A percentile compares a stretch with the other conserved stretches of the same genome.
Conservation (phyloP, 2,113 vertebrate species). For the Edolisoma coerulescens region DNA sequence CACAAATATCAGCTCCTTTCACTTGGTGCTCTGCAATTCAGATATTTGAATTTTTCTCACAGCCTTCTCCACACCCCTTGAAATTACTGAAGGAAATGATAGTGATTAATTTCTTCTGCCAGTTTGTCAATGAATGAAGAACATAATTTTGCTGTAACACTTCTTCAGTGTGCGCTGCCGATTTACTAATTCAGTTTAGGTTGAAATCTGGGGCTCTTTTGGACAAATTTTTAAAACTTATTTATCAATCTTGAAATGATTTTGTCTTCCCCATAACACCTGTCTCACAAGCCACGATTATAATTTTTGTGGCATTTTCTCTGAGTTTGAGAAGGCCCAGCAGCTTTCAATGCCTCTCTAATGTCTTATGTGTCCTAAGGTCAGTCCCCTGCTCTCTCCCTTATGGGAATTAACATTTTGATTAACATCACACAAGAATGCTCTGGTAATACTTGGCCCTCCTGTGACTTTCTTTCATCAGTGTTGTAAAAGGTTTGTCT, state of each 20-base stretch:
- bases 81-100: slow-evolving; percentile 30
- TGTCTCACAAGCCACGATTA: background rate
- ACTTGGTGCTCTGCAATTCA: slow-evolving; percentile 12
- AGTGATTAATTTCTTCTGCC: slow-evolving; percentile 19
- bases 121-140: background rate
- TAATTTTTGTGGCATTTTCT: background rate
- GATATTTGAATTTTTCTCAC: slow-evolving; percentile 1
- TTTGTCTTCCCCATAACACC: background rate
- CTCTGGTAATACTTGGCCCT: background rate
- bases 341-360: background rate
- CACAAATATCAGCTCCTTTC: slow-evolving; percentile 23
- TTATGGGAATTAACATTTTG: background rate
- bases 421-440: background rate
- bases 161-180: background rate
- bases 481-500: background rate
- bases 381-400: background rate
- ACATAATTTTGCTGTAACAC: background rate
- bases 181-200: background rate
- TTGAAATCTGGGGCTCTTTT: background rate
- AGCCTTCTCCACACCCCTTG: background rate
- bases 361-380: background rate
- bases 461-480: background rate
- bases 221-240: background rate
- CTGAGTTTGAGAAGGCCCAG: background rate
- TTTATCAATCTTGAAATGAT: background rate